Evolutionary conservation across 2,113 vertebrate species (phyloP).

Genomic region (Thalassarche chlororhynchos): DNA sequence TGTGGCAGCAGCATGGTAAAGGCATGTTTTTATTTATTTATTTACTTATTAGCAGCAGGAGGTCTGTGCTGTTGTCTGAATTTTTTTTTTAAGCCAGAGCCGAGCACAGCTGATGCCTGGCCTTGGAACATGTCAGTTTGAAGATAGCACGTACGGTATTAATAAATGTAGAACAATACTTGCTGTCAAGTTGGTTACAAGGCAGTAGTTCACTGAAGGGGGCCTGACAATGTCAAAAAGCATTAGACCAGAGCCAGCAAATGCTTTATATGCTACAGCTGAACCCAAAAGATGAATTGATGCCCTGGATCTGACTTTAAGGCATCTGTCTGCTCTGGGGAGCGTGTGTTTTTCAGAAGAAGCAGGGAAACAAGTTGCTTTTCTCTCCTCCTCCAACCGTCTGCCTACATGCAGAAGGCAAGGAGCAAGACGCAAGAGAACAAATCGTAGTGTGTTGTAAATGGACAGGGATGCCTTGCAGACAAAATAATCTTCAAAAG

Average conservation of each 20-base stretch:
- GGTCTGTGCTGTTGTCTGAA: neutral
- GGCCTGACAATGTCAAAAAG: conserved; percentile 51
- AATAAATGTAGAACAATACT: conserved; percentile 59
- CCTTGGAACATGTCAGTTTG: conserved; percentile 11
- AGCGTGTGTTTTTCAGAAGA: neutral
- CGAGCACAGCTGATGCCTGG: conserved; percentile 41
- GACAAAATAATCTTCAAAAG: neutral
- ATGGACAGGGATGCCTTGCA: neutral
- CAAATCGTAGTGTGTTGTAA: neutral
- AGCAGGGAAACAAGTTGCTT: neutral
- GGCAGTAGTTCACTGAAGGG: conserved; percentile 29
- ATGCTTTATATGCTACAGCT: conserved; percentile 28
- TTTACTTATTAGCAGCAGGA: conserved; percentile 1
- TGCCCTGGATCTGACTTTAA: conserved; percentile 46
- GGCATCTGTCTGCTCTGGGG: conserved; percentile 42
- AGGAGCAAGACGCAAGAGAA: neutral
- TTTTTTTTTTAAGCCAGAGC: neutral
- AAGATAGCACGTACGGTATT: neutral
- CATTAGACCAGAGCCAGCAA: conserved; percentile 42
- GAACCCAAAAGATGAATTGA: conserved; percentile 28
- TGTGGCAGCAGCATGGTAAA: neutral
- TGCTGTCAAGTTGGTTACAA: conserved; percentile 62
- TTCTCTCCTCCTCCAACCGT: neutral
- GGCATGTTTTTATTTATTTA: neutral
- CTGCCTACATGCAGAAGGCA: neutral